Evolutionary conservation across 2,113 vertebrate genomes (phyloP).

Genomic region (Thamnaconus septentrionalis): DNA sequence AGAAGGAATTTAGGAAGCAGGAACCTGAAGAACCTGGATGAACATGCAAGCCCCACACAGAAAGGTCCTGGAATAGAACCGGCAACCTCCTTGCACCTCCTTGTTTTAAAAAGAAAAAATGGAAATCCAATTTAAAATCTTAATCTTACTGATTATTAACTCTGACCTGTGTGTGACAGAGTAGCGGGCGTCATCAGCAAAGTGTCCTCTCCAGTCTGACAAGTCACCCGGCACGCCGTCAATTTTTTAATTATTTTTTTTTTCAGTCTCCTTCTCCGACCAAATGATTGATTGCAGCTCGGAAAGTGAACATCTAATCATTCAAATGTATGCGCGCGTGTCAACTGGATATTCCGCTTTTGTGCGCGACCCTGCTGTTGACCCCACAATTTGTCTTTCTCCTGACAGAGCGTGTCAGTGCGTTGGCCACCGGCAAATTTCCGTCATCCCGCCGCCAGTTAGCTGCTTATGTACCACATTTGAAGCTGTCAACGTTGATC

Average conservation of each 20-base stretch:
- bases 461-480: constrained; percentile 66
- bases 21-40: no score
- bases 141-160: constrained; percentile 20
- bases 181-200: constrained; percentile 5
- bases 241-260: background rate
- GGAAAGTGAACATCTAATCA: constrained; percentile 47
- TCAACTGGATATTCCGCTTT: constrained; percentile 64
- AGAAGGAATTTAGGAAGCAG: no score
- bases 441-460: constrained; percentile 71
- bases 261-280: constrained; percentile 6
- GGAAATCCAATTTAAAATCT: background rate
- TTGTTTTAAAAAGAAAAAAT: no score
- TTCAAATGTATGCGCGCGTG: constrained; percentile 63
- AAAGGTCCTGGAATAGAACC: no score
- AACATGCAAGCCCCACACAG: no score
- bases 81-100: no score
- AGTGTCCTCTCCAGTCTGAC: constrained; percentile 16
- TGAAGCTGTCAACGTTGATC: constrained; percentile 75
- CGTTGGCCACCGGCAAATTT: constrained; percentile 48
- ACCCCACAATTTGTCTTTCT: constrained; percentile 76
- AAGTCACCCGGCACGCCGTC: background rate
- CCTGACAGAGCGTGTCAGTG: constrained; percentile 58
- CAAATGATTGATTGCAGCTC: constrained; percentile 66
- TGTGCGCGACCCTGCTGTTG: constrained; percentile 44
- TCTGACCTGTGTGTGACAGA: background rate